Percentiles rank a stretch among this genome's conserved stretches.
Evolutionary conservation across 64 coral and sea anemone species (phyloP).

Genomic region (Trachythela sp.): DNA sequence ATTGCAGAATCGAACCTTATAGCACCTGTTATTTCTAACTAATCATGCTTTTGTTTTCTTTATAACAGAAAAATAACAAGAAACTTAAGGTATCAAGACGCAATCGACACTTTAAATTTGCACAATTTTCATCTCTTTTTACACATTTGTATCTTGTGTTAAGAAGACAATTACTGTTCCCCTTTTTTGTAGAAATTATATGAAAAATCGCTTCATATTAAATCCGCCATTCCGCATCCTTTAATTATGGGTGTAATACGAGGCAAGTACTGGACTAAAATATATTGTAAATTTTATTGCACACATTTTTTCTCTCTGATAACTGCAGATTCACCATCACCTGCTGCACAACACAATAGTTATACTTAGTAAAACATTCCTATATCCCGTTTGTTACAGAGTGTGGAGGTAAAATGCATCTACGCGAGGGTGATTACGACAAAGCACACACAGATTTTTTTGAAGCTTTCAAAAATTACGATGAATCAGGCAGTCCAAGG

Average conservation of each 20-base stretch:
- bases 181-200: conserved; percentile 63
- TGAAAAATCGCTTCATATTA: conserved; percentile 94
- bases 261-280: not conserved
- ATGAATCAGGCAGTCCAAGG: conserved; percentile 91
- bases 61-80: conserved; percentile 71
- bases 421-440: conserved; percentile 92
- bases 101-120: not conserved
- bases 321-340: not conserved
- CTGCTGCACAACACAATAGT: no score
- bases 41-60: conserved; percentile 7
- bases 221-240: conserved; percentile 93
- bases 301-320: not conserved
- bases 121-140: no score
- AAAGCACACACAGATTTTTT: conserved; percentile 97
- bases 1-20: not conserved
- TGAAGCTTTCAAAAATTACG: conserved; percentile 99
- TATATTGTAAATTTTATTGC: not conserved
- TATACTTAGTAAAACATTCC: not conserved
- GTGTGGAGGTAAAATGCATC: conserved; percentile 97
- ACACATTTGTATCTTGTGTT: no score
- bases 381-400: conserved; percentile 28
- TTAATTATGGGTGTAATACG: conserved; percentile 95
- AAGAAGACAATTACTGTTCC: no score
- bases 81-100: conserved; percentile 52
- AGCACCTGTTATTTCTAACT: not conserved